Evolutionary conservation across 2,888 invertebrate species (phyloP), one percentile per base, ranked within the genome.

Genomic region (Cremastobaeus sp.): DNA sequence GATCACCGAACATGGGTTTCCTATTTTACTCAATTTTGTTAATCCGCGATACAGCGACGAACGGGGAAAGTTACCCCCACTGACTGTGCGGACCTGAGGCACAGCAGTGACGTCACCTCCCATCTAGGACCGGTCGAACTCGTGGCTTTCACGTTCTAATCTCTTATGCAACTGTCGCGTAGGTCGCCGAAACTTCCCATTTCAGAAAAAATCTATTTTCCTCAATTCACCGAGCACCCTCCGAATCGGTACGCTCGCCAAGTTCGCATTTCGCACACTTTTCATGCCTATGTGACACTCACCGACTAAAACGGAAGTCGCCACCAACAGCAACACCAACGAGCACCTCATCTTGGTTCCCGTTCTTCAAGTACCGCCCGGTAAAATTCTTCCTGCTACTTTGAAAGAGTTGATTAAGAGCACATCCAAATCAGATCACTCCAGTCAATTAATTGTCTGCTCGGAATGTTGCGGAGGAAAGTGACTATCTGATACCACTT

Each of bases 101-200:
- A 76, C 77, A 74, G 76, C 76, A 79, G 77, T 86, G 86, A 87
- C 87, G 86, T 87, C 86, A 86, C 76, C 78, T 78, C 76, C 77
- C 80, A 84, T 83, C 84, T 83, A 81, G 84, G 84, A 84, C 84
- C 79, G 75, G 79, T 76, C 78, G 74, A 79, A 75, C 70, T 76
- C 57, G 62, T 71, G 83, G 85, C 86, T 86, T 87, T 87, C 86
- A 87, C 87, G 84, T 84, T 86, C 86, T 86, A 85, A 86, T 87
- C 81, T 84, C 84, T 87, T 87, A 87, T 86, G 87, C 86, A 87
- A 87, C 83, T 79, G 78, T 80, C 81, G 77, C 76, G 76, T 75
- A 76, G 57, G 48, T 55, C 37, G 57, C 50, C 55, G 48, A 59
- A 64, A 57, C 55, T 68, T 52, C 55, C 30, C 35, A 71, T 41